These are phyloP conservation scores for Caenorhabditis sp. DNA, from an alignment of 2,888 invertebrate species.

Conservation along the genomic window DNA sequence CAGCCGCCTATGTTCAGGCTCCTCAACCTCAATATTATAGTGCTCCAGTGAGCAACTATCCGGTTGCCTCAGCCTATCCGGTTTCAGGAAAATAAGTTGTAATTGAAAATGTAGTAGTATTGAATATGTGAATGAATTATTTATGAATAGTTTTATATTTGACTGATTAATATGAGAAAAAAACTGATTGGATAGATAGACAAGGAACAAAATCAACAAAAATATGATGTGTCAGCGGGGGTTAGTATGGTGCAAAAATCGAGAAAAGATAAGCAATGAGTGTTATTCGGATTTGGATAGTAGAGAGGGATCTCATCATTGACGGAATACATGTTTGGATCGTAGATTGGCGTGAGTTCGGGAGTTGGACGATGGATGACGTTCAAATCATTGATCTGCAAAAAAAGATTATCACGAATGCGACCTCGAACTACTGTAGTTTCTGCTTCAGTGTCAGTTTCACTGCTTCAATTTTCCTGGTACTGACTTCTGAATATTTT, in stretches of 20 bases:
- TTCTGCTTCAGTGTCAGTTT: too few relatives aligned
- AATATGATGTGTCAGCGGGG: background rate
- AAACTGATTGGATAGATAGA: too few relatives aligned
- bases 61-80: slow-evolving; percentile 29
- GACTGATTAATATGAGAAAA: too few relatives aligned
- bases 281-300: too few relatives aligned
- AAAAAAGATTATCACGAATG: too few relatives aligned
- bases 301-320: too few relatives aligned
- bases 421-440: too few relatives aligned
- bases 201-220: background rate
- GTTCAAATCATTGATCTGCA: background rate
- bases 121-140: too few relatives aligned
- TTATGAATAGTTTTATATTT: too few relatives aligned
- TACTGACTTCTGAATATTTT: too few relatives aligned
- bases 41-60: slow-evolving; percentile 1
- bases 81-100: slow-evolving; percentile 26
- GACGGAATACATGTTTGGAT: too few relatives aligned
- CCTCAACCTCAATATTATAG: slow-evolving; percentile 4
- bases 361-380: background rate
- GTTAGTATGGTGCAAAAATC: background rate
- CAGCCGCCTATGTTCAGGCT: slow-evolving; percentile 1
- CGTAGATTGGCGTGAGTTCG: background rate
- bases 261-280: background rate
- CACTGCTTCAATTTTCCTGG: too few relatives aligned
- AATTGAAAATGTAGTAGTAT: background rate